phyloP scores from a whole-genome alignment of 2,888 invertebrate genomes.

The Euphydryas editha region DNA sequence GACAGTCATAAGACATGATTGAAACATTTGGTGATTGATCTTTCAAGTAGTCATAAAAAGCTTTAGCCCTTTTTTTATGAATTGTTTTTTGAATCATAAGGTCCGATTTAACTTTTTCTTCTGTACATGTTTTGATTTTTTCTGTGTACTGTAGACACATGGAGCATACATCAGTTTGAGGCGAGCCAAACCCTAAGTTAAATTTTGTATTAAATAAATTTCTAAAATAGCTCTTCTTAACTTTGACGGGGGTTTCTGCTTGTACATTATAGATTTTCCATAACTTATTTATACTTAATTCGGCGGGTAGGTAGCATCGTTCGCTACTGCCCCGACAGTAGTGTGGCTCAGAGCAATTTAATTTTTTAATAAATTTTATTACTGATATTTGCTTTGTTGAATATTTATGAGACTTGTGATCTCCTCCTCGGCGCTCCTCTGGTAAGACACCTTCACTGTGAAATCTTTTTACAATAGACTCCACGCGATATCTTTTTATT shows the following conservation, averaged over 20 bases:
- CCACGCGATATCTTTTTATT: no score
- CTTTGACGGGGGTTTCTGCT: constrained; percentile 5
- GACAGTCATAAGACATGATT: constrained; percentile 11
- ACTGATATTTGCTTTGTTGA: no score
- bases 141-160: constrained; percentile 9
- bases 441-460: no score
- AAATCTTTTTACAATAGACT: no score
- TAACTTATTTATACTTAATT: constrained; percentile 6
- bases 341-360: no score
- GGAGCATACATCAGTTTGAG: neutral
- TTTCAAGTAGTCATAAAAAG: constrained; percentile 13
- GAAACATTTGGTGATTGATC: constrained; percentile 14
- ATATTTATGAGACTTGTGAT: no score
- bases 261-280: constrained; percentile 1
- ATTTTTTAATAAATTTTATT: no score
- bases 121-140: constrained; percentile 14
- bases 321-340: no score
- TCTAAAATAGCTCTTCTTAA: constrained; percentile 13
- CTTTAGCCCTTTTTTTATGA: constrained; percentile 13
- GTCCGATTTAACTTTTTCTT: constrained; percentile 10
- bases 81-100: constrained; percentile 6
- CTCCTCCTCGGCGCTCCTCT: no score
- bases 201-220: constrained; percentile 12
- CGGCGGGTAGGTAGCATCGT: no score
- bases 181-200: constrained; percentile 14